A percentile compares a stretch with the other conserved stretches of the same genome.
Conservation (phyloP, 2,113 vertebrate species). For the Crotalus viridis region DNA sequence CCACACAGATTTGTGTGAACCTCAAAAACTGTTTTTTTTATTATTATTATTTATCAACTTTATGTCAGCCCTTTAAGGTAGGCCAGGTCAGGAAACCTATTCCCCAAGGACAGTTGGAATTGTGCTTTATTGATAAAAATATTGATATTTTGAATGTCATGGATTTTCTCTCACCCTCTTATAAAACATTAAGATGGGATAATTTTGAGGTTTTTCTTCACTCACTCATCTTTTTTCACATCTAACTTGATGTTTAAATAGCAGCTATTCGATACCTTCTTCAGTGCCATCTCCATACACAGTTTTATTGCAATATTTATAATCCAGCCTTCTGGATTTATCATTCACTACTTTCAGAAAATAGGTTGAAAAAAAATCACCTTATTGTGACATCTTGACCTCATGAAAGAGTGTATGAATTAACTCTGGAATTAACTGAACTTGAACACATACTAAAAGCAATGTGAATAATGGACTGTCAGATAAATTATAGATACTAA, state of each 20-base stretch:
- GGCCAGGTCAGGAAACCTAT: background rate
- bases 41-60: background rate
- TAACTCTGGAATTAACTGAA: background rate
- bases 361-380: background rate
- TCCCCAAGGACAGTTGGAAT: background rate
- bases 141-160: background rate
- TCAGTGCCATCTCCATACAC: background rate
- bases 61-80: background rate
- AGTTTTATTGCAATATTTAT: background rate
- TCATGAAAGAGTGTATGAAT: background rate
- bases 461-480: background rate
- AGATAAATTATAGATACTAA: background rate
- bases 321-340: background rate
- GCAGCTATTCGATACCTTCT: background rate
- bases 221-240: background rate
- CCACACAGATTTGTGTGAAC: constrained; percentile 5
- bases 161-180: background rate
- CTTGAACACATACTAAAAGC: background rate
- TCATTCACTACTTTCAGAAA: background rate
- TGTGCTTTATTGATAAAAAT: background rate
- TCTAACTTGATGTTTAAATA: background rate
- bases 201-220: background rate
- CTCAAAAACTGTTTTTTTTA: constrained; percentile 2
- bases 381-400: background rate
- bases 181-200: background rate